Conservation (phyloP, 30 jellyfish, hydroid and myxozoan genomes). For the Sanderia malayensis region DNA sequence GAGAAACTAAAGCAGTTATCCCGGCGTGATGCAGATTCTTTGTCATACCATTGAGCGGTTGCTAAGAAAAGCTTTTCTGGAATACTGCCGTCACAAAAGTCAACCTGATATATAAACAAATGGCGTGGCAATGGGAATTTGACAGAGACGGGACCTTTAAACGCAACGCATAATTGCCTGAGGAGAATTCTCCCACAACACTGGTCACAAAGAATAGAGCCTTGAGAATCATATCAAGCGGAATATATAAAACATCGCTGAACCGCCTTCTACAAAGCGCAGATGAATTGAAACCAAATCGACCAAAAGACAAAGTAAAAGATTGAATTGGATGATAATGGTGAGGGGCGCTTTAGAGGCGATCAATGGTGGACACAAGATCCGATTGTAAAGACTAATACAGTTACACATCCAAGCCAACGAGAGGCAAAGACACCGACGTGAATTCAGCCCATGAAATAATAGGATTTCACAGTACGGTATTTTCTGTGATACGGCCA, state of each 20-base stretch:
- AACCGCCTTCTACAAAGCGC: not conserved
- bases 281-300: not conserved
- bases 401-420: constrained; percentile 48
- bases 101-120: too few relatives aligned
- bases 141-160: too few relatives aligned
- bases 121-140: too few relatives aligned
- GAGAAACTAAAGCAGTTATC: too few relatives aligned
- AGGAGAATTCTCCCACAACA: not conserved
- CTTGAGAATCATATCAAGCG: not conserved
- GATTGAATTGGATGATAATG: not conserved
- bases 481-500: constrained; percentile 31
- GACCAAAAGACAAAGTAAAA: constrained; percentile 6
- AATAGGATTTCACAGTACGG: constrained; percentile 58
- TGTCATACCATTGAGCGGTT: too few relatives aligned
- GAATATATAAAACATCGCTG: not conserved
- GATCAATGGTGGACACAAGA: constrained; percentile 41
- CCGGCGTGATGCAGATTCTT: too few relatives aligned
- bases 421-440: constrained; percentile 32
- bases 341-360: constrained; percentile 15
- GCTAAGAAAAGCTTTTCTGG: too few relatives aligned
- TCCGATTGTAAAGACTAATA: constrained; percentile 49
- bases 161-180: too few relatives aligned
- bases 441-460: constrained; percentile 10
- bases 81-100: too few relatives aligned
- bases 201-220: not conserved